These are phyloP conservation scores for Anaspis maculata DNA, from an alignment of 2,888 invertebrate genomes.

Conservation along the genomic window DNA sequence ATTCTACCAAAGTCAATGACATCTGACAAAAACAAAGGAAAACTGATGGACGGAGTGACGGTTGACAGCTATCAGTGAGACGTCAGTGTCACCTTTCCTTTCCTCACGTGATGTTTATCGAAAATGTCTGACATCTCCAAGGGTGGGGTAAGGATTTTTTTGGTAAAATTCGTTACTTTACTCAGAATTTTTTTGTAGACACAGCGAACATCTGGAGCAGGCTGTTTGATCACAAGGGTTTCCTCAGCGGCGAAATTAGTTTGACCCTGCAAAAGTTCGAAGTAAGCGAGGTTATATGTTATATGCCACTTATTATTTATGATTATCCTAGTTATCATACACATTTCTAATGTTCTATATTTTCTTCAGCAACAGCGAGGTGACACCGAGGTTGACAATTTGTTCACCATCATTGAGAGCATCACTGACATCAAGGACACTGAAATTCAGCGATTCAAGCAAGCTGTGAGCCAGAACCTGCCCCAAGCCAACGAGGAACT, in stretches of 20 bases:
- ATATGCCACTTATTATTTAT: too few species aligned
- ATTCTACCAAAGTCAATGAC: too few species aligned
- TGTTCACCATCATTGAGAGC: slow-evolving; percentile 69
- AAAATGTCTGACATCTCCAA: slow-evolving; percentile 35
- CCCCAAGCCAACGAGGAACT: slow-evolving; percentile 57
- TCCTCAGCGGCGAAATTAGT: slow-evolving; percentile 78
- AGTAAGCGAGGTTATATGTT: slow-evolving; percentile 44
- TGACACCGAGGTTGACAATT: slow-evolving; percentile 70
- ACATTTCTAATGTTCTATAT: too few species aligned
- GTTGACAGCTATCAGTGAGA: too few species aligned
- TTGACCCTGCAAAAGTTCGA: slow-evolving; percentile 80
- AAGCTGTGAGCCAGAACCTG: slow-evolving; percentile 52
- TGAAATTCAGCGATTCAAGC: slow-evolving; percentile 60
- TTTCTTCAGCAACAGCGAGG: slow-evolving; percentile 61
- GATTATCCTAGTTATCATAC: slow-evolving; percentile 8
- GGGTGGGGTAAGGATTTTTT: slow-evolving; percentile 35
- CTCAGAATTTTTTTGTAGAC: too few species aligned
- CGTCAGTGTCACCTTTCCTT: too few species aligned
- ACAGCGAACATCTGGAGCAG: slow-evolving; percentile 75
- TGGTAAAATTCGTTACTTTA: too few species aligned
- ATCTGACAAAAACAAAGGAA: too few species aligned
- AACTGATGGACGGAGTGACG: too few species aligned
- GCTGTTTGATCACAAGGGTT: slow-evolving; percentile 79
- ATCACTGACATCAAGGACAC: slow-evolving; percentile 70
- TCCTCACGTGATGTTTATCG: slow-evolving; percentile 1